Percentiles rank a stretch among this genome's conserved stretches.
These are phyloP conservation scores for Pammene aurita DNA, from an alignment of 2,888 invertebrate species.

Conservation along the genomic window DNA sequence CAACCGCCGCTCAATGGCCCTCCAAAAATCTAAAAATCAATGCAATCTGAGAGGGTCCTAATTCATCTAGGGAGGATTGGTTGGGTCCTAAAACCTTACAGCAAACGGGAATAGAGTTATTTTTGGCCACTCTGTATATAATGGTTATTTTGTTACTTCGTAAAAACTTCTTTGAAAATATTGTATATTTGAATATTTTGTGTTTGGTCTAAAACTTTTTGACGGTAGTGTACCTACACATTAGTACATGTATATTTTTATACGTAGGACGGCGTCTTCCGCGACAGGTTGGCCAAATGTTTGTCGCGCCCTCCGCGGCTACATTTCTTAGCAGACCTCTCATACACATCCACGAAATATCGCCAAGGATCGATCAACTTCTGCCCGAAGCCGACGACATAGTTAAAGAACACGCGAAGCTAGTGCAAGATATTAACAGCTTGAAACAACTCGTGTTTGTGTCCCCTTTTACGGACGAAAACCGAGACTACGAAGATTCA, in stretches of 20 bases:
- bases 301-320: slow-evolving; percentile 37
- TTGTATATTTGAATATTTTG: too few species aligned
- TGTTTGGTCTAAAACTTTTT: too few species aligned
- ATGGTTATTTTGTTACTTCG: too few species aligned
- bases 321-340: slow-evolving; percentile 43
- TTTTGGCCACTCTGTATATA: too few species aligned
- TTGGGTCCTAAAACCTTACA: too few species aligned
- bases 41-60: too few species aligned
- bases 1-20: too few species aligned
- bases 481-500: slow-evolving; percentile 72
- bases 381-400: slow-evolving; percentile 62
- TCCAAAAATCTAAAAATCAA: too few species aligned
- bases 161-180: too few species aligned
- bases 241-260: slow-evolving; percentile 26
- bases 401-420: slow-evolving; percentile 74
- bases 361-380: slow-evolving; percentile 54
- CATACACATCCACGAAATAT: slow-evolving; percentile 51
- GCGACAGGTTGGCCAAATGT: slow-evolving; percentile 34
- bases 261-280: slow-evolving; percentile 47
- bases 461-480: slow-evolving; percentile 64
- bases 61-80: too few species aligned
- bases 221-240: background rate
- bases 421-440: slow-evolving; percentile 77
- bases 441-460: slow-evolving; percentile 68
- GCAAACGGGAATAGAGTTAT: too few species aligned